These are phyloP conservation scores for Mastomys natalensis DNA, from an alignment of 2,113 vertebrate species.

Conservation along the genomic window DNA sequence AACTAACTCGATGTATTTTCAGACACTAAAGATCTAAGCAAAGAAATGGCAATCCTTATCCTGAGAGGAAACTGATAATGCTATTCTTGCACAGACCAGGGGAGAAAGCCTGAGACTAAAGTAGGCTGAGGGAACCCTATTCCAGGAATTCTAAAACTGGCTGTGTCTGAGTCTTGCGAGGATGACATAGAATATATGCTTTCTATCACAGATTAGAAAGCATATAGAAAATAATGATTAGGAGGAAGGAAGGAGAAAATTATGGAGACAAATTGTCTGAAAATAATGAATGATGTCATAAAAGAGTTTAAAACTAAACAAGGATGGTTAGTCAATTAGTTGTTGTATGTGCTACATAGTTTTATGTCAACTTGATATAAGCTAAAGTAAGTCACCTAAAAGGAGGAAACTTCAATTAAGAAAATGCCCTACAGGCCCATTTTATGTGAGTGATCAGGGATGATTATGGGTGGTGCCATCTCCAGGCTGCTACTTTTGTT, in stretches of 20 bases:
- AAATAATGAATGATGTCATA: not conserved
- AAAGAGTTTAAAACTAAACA: not conserved
- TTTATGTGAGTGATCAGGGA: not conserved
- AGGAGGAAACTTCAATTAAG: not conserved
- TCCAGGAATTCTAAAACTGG: not conserved
- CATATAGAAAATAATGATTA: not conserved
- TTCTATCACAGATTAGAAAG: not conserved
- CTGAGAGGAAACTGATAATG: not conserved
- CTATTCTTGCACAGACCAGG: not conserved
- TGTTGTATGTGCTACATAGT: not conserved
- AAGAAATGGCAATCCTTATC: not conserved
- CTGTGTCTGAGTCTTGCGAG: not conserved
- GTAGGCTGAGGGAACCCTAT: not conserved
- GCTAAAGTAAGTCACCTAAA: not conserved
- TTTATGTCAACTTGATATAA: not conserved
- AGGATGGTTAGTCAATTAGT: not conserved
- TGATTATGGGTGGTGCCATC: not conserved
- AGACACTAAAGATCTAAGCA: not conserved
- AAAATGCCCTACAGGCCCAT: not conserved
- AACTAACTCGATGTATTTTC: not conserved
- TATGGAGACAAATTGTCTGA: not conserved
- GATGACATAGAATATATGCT: not conserved
- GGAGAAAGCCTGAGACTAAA: not conserved
- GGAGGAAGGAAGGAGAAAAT: not conserved
- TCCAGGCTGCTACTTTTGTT: not conserved